Conservation (phyloP, 2,888 invertebrate species). For the Deilephila porcellus region DNA sequence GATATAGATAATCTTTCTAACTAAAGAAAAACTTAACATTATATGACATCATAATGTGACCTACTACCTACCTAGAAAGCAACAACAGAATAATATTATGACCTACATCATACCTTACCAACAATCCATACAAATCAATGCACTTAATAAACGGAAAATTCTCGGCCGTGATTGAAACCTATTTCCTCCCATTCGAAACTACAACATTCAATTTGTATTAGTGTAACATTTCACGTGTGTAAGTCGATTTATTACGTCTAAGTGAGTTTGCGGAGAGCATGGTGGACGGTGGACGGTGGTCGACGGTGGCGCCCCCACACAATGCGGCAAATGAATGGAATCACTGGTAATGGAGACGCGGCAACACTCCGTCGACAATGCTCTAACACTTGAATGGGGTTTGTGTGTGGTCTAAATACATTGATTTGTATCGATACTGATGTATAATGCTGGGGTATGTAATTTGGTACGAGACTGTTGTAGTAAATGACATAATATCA, state of each 20-base stretch:
- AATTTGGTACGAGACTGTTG: too few relatives aligned
- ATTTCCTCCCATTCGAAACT: neutral
- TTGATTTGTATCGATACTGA: too few relatives aligned
- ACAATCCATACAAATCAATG: neutral
- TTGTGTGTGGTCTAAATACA: constrained; percentile 9
- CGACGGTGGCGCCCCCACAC: constrained; percentile 26
- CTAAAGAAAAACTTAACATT: too few relatives aligned
- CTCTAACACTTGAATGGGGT: constrained; percentile 31
- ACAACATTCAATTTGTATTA: constrained; percentile 19
- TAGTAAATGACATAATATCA: too few relatives aligned
- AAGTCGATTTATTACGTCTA: constrained; percentile 27
- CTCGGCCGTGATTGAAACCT: neutral
- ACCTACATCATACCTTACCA: too few relatives aligned
- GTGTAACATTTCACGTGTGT: constrained; percentile 26
- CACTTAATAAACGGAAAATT: neutral
- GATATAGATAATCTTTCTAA: too few relatives aligned
- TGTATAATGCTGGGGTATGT: too few relatives aligned
- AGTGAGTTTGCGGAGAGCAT: constrained; percentile 33
- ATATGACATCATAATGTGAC: too few relatives aligned
- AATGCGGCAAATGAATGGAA: constrained; percentile 40
- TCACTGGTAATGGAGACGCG: constrained; percentile 47
- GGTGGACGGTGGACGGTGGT: neutral
- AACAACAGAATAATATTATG: too few relatives aligned
- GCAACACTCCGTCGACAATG: constrained; percentile 37
- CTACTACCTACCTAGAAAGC: too few relatives aligned